Evolutionary conservation across 2,113 vertebrate genomes (phyloP).

Genomic region (Daubentonia madagascariensis): DNA sequence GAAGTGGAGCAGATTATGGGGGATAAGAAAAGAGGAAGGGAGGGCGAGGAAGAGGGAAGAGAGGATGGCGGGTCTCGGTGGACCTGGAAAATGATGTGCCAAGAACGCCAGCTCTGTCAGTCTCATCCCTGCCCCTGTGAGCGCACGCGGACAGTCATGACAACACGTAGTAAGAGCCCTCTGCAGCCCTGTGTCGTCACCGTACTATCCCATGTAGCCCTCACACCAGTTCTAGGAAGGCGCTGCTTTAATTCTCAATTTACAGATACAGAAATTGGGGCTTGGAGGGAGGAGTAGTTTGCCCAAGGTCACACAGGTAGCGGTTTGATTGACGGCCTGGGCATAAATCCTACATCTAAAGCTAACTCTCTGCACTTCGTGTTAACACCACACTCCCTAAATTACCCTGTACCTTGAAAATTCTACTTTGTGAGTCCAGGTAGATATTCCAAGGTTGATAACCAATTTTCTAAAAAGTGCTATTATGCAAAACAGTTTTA

Average conservation of each 20-base stretch:
- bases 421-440: background rate
- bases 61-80: background rate
- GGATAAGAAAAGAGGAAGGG: background rate
- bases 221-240: background rate
- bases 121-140: background rate
- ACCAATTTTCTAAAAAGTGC: background rate
- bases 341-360: rapidly evolving
- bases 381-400: background rate
- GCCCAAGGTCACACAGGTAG: rapidly evolving
- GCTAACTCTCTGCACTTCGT: rapidly evolving
- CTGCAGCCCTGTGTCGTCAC: rapidly evolving
- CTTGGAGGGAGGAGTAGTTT: rapidly evolving
- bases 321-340: rapidly evolving
- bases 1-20: background rate
- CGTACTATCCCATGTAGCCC: background rate
- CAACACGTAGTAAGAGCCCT: rapidly evolving
- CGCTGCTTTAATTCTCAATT: background rate
- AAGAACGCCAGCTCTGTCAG: rapidly evolving
- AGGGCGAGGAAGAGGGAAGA: background rate
- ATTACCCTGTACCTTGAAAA: background rate
- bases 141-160: rapidly evolving
- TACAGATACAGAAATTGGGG: background rate
- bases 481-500: background rate
- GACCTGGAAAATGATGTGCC: rapidly evolving
- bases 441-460: background rate